Evolutionary conservation across 2,797 vertebrate species (phyloP), one percentile per base, ranked within the genome.

Genomic region (Novumbra hubbsi): DNA sequence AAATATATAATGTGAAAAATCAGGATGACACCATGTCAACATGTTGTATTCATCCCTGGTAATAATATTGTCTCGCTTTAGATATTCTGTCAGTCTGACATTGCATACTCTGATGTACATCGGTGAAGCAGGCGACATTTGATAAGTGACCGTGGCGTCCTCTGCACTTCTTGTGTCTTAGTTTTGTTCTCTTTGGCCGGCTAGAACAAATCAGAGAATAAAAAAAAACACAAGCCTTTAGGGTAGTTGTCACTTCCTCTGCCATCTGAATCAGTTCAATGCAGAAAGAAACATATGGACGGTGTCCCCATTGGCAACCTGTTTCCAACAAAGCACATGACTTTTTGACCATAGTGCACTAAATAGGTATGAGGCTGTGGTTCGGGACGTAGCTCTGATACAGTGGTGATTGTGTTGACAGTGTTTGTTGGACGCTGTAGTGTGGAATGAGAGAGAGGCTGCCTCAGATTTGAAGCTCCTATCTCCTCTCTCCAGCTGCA

Each of bases 401-500:
- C 63, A 34, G 63, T 16, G 15, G 63, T 28, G 63, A 34, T 65
- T 16, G 67, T 65, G 62, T 71, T 68, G 52, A 65, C 69, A 69
- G 28, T 9, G 28, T 17, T 24, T 55, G 71, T 62, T 34, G 70
- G 75, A 57, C 17, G 27, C 62, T 32, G 62, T 32, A 19, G 62
- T 64, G 62, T 30, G 24, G 28, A 65, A 32, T 65, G 63, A 34
- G 63, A 65, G 63, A 19, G 63, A 65, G 63, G 63, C 63, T 65
- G 63, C 63, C 71, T 71, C 52, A 64, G 84, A 76, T 79, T 86
- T 84, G 79, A 83, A 81, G 78, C 76, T 80, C 76, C 79, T 86
- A 86, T 86, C 85, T 84, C 73, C 69, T 66, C 76, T 69, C 70
- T 77, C 73, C 85, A 86, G 81, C 85, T 86, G 82, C 75, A 78